phyloP scores from a whole-genome alignment of 2,113 vertebrate genomes.

The Oplegnathus fasciatus region DNA sequence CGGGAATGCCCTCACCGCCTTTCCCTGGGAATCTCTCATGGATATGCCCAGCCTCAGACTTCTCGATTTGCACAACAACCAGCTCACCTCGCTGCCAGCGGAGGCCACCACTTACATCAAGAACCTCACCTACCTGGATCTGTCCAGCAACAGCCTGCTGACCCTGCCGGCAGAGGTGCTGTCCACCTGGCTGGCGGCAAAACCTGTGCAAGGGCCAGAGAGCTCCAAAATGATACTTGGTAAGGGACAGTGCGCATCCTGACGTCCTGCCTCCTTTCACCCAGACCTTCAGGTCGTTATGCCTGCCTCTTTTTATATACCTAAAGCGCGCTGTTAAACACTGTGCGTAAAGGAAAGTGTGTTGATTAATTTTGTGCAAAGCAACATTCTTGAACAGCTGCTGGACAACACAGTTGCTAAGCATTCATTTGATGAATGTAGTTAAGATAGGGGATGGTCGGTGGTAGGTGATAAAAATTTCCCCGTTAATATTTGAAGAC shows the following conservation, averaged over 20 bases:
- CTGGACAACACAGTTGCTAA: not conserved
- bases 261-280: not conserved
- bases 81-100: slow-evolving; percentile 87
- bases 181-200: slow-evolving; percentile 88
- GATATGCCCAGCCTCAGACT: slow-evolving; percentile 91
- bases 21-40: slow-evolving; percentile 93
- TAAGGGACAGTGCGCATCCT: slow-evolving; percentile 75
- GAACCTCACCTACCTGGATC: slow-evolving; percentile 94
- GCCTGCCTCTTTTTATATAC: not conserved
- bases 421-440: not conserved
- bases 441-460: too few relatives aligned
- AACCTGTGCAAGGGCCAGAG: slow-evolving; percentile 84
- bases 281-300: not conserved
- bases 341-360: not conserved
- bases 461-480: not conserved
- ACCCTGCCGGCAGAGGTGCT: slow-evolving; percentile 92
- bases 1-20: slow-evolving; percentile 90
- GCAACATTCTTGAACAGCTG: not conserved
- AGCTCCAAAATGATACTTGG: slow-evolving; percentile 93
- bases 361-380: not conserved
- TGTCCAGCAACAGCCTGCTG: slow-evolving; percentile 94
- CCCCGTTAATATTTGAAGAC: not conserved
- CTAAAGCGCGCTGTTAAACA: not conserved
- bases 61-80: slow-evolving; percentile 95
- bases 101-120: slow-evolving; percentile 89